Percentiles rank a stretch among this genome's conserved stretches.
phyloP scores from a whole-genome alignment of 1,140 invertebrate species.

The Ceratosolen fusciceps region DNA sequence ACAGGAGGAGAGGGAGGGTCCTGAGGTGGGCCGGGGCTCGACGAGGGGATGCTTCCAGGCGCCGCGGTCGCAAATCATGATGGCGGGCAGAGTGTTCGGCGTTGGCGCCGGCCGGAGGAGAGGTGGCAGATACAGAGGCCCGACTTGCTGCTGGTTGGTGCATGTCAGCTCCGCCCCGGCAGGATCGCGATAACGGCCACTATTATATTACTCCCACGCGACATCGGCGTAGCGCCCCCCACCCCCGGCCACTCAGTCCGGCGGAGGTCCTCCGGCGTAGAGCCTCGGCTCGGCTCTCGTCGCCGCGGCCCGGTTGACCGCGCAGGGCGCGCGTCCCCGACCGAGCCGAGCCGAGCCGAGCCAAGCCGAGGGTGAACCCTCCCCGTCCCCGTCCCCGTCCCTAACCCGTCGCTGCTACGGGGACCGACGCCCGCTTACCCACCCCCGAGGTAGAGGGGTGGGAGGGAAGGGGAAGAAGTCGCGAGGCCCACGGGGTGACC shows the following conservation, averaged over 20 bases:
- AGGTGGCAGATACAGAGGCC: constrained; percentile 60
- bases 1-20: neutral
- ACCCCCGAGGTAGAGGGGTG: neutral
- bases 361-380: neutral
- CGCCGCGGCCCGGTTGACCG: neutral
- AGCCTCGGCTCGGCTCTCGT: neutral
- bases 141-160: constrained; percentile 66
- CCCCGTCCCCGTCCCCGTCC: constrained; percentile 3
- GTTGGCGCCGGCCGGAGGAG: constrained; percentile 50
- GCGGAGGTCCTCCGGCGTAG: neutral
- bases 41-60: constrained; percentile 2
- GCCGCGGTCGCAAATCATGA: constrained; percentile 25
- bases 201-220: constrained; percentile 66
- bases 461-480: too few relatives aligned
- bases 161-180: constrained; percentile 61
- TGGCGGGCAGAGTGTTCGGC: constrained; percentile 10
- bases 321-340: neutral
- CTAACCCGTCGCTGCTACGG: neutral
- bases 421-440: too few relatives aligned
- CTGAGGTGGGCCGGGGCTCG: neutral
- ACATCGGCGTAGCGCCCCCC: constrained; percentile 43
- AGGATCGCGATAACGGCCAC: constrained; percentile 62
- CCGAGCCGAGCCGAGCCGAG: constrained; percentile 18
- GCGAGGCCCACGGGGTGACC: too few relatives aligned
- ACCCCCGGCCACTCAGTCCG: neutral